phyloP scores from a whole-genome alignment of 2,113 vertebrate genomes.

The Oophaga pumilio region DNA sequence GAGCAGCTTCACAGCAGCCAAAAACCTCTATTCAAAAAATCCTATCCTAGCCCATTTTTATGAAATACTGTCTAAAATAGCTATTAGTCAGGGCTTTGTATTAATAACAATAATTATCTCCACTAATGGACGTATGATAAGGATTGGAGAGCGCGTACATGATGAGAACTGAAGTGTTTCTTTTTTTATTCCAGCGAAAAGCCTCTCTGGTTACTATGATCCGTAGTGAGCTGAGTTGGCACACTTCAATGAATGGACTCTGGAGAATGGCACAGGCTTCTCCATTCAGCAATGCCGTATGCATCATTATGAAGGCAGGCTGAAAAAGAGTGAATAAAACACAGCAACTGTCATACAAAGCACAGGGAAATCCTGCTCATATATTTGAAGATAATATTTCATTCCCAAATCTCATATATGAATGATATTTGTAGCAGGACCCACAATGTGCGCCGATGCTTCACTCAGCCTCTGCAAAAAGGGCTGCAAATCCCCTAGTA shows the following conservation, averaged over 20 bases:
- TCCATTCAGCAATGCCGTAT: not conserved
- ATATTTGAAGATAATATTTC: not conserved
- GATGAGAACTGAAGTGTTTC: not conserved
- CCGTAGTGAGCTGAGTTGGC: not conserved
- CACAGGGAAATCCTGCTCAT: not conserved
- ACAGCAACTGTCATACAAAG: not conserved
- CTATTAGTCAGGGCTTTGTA: not conserved
- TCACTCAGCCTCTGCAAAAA: too few species aligned
- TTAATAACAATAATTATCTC: not conserved
- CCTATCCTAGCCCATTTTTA: too few species aligned
- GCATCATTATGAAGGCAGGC: not conserved
- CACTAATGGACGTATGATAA: not conserved
- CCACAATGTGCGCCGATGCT: too few species aligned
- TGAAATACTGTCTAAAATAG: not conserved
- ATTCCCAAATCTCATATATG: not conserved
- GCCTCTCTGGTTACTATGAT: not conserved
- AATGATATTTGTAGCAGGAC: not conserved
- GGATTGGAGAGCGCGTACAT: not conserved
- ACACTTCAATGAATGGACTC: not conserved
- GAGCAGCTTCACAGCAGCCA: not conserved
- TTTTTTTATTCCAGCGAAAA: not conserved
- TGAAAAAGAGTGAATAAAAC: not conserved
- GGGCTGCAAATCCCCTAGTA: too few species aligned
- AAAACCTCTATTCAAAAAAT: not conserved
- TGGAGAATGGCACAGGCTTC: not conserved